Evolutionary conservation across 2,888 invertebrate genomes (phyloP), one percentile per base, ranked within the genome.

Genomic region (Amphipyra berbera): DNA sequence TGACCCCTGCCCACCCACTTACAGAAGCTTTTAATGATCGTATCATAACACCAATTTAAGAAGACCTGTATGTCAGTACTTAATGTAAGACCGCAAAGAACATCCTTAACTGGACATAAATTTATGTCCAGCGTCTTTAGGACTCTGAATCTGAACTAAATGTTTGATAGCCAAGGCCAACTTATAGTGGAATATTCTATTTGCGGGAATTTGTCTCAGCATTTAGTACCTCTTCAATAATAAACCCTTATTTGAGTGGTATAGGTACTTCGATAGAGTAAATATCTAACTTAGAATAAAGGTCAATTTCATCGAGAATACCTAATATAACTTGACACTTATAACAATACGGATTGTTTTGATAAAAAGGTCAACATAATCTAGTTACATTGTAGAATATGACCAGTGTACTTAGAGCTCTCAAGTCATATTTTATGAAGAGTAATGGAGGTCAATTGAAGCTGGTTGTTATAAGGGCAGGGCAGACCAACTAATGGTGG

Each of bases 1-100:
- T 75, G 70, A 75, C 57, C 70, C 40, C 76, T 63, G 58, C 54
- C 63, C 54, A 52, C 47, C 44, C 72, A 50, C 54, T 64, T 55
- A 46, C 27, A 21, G 6, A 42, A 70, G 41, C 57, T 70, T 75
- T 75, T 70, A 55, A 55, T 35, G 13, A 33, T 53, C 15, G 15
- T 30, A 41, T 12, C 30, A 15, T 0, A 2, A 3, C 7, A 41
- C 57, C 47, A 54, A 37, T 38, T 12, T 27, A 6, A 0, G 0
- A 35, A 37, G 46, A 58, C 12, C 57, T 1, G n/a, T 1, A 1
- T 47, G 5, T 21, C 10, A 0, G 2, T 9, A 13, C 6, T 12
- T 27, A 1, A 6, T 45, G 48, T 30, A 0, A 2, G 0, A 14
- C 15, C 13, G 15, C 5, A 8, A 2, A 45, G 59, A 9, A 41